These are phyloP conservation scores for Ispidina picta DNA, from an alignment of 2,797 vertebrate genomes.

Conservation along the genomic window DNA sequence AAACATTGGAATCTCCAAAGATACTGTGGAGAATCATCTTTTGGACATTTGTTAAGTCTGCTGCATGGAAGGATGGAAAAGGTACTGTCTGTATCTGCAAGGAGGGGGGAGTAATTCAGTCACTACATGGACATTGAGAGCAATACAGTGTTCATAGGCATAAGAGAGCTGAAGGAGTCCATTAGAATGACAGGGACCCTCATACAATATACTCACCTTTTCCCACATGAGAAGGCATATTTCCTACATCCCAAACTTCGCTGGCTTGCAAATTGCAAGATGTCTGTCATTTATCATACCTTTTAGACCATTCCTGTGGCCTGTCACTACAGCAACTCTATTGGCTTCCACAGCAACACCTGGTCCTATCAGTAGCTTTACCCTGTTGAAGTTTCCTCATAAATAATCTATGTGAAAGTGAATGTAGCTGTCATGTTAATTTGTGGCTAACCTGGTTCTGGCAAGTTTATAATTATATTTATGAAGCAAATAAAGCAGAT, in stretches of 20 bases:
- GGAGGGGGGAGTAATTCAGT: not conserved
- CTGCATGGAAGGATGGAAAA: not conserved
- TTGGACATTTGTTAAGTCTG: not conserved
- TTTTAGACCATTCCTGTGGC: conserved; percentile 49
- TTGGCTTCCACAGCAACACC: conserved; percentile 48
- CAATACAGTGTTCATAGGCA: not conserved
- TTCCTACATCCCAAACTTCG: conserved; percentile 43
- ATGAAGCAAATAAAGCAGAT: conserved; percentile 71
- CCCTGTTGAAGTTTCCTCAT: conserved; percentile 54
- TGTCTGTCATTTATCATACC: conserved; percentile 42
- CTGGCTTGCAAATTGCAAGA: conserved; percentile 31
- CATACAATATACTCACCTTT: not conserved
- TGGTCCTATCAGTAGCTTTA: conserved; percentile 40
- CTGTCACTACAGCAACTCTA: conserved; percentile 67
- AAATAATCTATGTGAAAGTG: conserved; percentile 70
- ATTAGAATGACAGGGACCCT: not conserved
- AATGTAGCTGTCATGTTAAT: conserved; percentile 71
- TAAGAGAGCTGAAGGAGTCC: not conserved
- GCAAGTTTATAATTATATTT: conserved; percentile 68
- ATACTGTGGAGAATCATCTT: not conserved
- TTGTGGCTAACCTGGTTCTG: conserved; percentile 67
- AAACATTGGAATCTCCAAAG: not conserved
- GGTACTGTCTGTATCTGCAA: not conserved
- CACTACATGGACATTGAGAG: not conserved
- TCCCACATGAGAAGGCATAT: not conserved